Evolutionary conservation across 2,113 vertebrate genomes (phyloP).

Genomic region (Ptilonorhynchus violaceus): DNA sequence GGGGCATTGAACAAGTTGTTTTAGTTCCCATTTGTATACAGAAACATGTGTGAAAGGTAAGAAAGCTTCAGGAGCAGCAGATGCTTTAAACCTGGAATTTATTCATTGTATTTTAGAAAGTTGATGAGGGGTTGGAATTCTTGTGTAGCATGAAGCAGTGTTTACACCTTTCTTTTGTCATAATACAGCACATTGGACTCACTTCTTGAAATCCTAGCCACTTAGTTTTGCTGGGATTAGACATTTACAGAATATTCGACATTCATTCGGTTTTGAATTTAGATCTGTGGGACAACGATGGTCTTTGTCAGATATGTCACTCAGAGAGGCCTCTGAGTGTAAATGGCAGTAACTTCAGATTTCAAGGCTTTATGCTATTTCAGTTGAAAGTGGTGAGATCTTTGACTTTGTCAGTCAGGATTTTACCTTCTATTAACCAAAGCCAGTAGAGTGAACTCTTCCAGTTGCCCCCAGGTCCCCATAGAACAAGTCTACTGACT

Average conservation of each 20-base stretch:
- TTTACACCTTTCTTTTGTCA: background rate
- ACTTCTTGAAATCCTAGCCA: background rate
- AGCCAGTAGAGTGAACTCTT: background rate
- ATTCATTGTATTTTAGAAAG: background rate
- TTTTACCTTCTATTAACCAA: background rate
- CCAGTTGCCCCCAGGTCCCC: background rate
- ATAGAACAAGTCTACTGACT: background rate
- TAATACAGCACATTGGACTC: background rate
- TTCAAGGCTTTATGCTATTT: background rate
- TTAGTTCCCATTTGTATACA: background rate
- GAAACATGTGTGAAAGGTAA: background rate
- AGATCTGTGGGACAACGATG: background rate
- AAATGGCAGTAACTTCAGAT: background rate
- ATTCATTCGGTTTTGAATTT: background rate
- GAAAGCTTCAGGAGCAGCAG: background rate
- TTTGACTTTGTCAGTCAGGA: background rate
- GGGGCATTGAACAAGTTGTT: background rate
- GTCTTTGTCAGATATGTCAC: background rate
- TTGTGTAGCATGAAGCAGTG: background rate
- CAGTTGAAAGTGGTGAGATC: background rate
- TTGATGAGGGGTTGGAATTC: background rate
- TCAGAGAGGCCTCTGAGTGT: background rate
- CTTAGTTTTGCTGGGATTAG: background rate
- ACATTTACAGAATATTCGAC: background rate
- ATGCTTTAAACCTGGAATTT: background rate